Evolutionary conservation across 2,113 vertebrate genomes (phyloP).

Genomic region (Aspidoscelis tigris): DNA sequence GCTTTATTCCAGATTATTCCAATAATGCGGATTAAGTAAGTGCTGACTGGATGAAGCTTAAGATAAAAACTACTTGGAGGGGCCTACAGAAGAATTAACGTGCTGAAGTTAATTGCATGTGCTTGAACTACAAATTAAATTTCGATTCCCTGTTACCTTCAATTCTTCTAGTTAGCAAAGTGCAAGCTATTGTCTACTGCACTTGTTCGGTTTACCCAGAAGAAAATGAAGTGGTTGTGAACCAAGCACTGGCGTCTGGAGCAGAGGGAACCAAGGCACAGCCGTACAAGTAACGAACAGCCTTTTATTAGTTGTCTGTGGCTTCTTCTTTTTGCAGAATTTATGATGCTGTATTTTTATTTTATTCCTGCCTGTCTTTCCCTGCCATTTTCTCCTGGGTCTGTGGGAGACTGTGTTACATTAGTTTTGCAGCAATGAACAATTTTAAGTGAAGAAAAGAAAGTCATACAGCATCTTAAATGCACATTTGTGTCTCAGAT

Average conservation of each 20-base stretch:
- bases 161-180: conserved; percentile 80
- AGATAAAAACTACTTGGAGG: not conserved
- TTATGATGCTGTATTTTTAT: not conserved
- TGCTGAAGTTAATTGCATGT: not conserved
- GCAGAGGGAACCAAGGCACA: conserved; percentile 67
- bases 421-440: too few species aligned
- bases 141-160: conserved; percentile 3
- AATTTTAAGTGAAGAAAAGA: too few species aligned
- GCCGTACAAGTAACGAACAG: conserved; percentile 80
- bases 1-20: too few species aligned
- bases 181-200: conserved; percentile 84
- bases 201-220: conserved; percentile 86
- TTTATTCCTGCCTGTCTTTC: too few species aligned
- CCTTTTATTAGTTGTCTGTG: not conserved
- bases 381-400: too few species aligned
- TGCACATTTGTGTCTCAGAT: too few species aligned
- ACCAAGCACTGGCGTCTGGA: conserved; percentile 77
- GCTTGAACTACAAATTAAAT: not conserved
- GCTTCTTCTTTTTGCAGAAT: not conserved
- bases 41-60: too few species aligned
- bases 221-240: conserved; percentile 88
- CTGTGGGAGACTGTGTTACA: too few species aligned
- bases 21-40: too few species aligned
- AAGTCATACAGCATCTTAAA: too few species aligned
- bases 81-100: not conserved